Conservation (phyloP, 2,113 vertebrate species). For the Elaphurus davidianus region DNA sequence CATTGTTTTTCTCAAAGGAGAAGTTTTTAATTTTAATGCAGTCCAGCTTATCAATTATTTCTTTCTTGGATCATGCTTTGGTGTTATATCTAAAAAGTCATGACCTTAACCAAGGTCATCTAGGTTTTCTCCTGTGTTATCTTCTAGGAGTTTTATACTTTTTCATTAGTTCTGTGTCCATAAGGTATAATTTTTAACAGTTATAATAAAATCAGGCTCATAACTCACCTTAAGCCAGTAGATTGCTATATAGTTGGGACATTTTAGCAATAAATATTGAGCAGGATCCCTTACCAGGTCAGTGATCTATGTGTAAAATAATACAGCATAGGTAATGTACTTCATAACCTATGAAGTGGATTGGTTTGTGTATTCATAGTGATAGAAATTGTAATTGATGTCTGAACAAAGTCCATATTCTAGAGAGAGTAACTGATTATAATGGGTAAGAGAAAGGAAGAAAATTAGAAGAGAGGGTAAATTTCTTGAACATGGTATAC, state of each 20-base stretch:
- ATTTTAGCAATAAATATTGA: constrained; percentile 5
- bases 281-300: neutral
- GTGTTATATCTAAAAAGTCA: neutral
- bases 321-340: neutral
- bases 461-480: neutral
- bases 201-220: neutral
- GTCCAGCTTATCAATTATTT: neutral
- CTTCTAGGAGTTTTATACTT: neutral
- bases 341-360: neutral
- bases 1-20: neutral
- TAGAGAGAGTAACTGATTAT: neutral
- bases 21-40: neutral
- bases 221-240: neutral
- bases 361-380: neutral
- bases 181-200: neutral
- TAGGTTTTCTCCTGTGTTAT: neutral
- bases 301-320: neutral
- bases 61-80: neutral
- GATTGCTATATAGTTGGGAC: neutral
- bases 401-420: neutral
- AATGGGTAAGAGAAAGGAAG: neutral
- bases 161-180: neutral
- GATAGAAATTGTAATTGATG: neutral
- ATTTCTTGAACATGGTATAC: neutral
- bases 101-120: neutral